phyloP scores from a whole-genome alignment of 2,797 vertebrate species.

The Scleropages formosus region DNA sequence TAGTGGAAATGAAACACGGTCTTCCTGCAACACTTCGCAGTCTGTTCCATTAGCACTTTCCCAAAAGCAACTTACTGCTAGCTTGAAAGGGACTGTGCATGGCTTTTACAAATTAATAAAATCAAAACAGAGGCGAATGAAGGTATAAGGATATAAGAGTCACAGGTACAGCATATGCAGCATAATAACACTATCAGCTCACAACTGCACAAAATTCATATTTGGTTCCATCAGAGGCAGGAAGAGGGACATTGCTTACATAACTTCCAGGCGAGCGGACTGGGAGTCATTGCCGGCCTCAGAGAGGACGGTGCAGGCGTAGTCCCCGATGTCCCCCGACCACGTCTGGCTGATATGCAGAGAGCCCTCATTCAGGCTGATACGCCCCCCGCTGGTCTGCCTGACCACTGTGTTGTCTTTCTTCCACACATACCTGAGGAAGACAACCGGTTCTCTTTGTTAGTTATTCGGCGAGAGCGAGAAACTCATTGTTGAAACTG shows the following conservation, averaged over 20 bases:
- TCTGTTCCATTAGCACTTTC: conserved; percentile 23
- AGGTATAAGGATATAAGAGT: background rate
- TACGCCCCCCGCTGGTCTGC: conserved; percentile 75
- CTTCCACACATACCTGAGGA: conserved; percentile 83
- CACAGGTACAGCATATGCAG: background rate
- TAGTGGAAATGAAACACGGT: conserved; percentile 1
- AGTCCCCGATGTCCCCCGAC: conserved; percentile 96
- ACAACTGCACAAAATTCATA: background rate
- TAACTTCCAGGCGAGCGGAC: conserved; percentile 86
- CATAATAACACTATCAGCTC: background rate
- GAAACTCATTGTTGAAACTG: background rate
- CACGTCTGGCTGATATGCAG: conserved; percentile 92
- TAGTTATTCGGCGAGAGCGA: background rate
- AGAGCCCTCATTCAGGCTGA: conserved; percentile 78
- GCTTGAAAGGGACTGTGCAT: conserved; percentile 9
- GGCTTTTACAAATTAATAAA: conserved; percentile 10
- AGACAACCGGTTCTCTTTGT: background rate
- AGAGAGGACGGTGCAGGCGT: conserved; percentile 86
- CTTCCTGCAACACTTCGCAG: conserved; percentile 9
- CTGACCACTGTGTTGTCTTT: conserved; percentile 72
- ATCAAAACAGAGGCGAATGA: conserved; percentile 5
- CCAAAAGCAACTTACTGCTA: conserved; percentile 23
- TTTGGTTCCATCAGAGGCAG: background rate
- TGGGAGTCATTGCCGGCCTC: conserved; percentile 84
- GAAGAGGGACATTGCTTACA: conserved; percentile 71